Base-by-base conservation (phyloP, 2,797 vertebrate species). In the Lagodon rhomboides region DNA sequence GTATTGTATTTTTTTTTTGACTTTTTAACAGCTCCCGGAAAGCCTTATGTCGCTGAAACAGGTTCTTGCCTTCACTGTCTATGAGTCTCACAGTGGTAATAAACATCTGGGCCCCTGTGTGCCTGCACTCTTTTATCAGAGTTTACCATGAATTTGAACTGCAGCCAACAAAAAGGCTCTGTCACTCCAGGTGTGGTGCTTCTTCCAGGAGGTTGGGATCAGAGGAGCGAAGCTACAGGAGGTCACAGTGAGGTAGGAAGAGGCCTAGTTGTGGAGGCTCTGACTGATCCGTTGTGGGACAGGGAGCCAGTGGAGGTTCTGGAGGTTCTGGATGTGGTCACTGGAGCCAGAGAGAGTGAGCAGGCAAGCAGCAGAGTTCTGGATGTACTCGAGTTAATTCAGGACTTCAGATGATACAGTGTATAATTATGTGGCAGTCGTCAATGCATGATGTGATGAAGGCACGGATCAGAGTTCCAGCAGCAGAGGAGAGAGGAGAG, bases 1-100 rank as follows among this genome's bases (percentile, higher is more conserved):
- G 38, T 8, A 38, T 46, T 84, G 58, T 58, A 53, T 75, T 75
- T 60, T 79, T 75, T 75, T 60, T 79, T 49, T 75, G 61, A 75
- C 59, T 81, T 2, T 75, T 75, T 68, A 70, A 85, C 23, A 41
- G 49, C 79, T 87, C 75, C 56, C 41, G 54, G 25, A 67, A 77
- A 71, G 61, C 67, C 49, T 73, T 27, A 56, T 23, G 51, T 46
- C 62, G 83, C 73, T 72, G 47, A 73, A 67, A 76, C 46, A 9
- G 20, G 49, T 68, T 68, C 34, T 41, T 55, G 17, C 53, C 22
- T 74, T 56, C 22, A 23, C 71, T 86, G 77, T 58, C 34, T 44
- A 68, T 61, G 73, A 71, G 59, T 71, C 47, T 77, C 2, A 2
- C 38, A 58, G 75, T 66, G 73, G 25, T 72, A 68, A 73, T 56